phyloP scores from a whole-genome alignment of 2,888 invertebrate species.

The Pseudococcus viburni region DNA sequence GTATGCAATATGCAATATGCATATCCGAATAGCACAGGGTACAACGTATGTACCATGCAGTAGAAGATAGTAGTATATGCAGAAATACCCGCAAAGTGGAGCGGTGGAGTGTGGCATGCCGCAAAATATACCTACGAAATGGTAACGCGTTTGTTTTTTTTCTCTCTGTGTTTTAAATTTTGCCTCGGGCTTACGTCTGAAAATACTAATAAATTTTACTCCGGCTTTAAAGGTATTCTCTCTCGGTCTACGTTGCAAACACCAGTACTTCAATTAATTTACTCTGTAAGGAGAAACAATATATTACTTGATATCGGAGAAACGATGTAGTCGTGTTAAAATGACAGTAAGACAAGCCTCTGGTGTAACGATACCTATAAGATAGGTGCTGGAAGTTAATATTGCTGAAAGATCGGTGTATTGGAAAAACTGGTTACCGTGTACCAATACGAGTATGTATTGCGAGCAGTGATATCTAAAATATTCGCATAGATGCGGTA shows the following conservation, averaged over 20 bases:
- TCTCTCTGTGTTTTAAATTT: background rate
- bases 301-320: conserved; percentile 66
- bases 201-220: conserved; percentile 65
- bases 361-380: conserved; percentile 64
- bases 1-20: no score
- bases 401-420: conserved; percentile 62
- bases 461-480: conserved; percentile 61
- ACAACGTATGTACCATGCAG: no score
- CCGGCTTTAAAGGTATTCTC: conserved; percentile 32
- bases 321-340: conserved; percentile 66
- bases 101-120: background rate
- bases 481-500: background rate
- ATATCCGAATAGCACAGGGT: no score
- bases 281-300: conserved; percentile 66
- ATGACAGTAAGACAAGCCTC: conserved; percentile 66
- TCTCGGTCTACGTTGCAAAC: conserved; percentile 55
- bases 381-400: conserved; percentile 64
- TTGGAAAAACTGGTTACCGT: conserved; percentile 64
- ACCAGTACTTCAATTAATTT: conserved; percentile 66
- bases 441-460: conserved; percentile 35
- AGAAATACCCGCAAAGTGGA: background rate
- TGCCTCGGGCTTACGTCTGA: conserved; percentile 55
- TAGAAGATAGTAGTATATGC: no score
- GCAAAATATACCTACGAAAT: conserved; percentile 17
- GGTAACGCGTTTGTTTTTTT: conserved; percentile 41